Conservation (phyloP, 2,797 vertebrate species). For the Manis javanica region DNA sequence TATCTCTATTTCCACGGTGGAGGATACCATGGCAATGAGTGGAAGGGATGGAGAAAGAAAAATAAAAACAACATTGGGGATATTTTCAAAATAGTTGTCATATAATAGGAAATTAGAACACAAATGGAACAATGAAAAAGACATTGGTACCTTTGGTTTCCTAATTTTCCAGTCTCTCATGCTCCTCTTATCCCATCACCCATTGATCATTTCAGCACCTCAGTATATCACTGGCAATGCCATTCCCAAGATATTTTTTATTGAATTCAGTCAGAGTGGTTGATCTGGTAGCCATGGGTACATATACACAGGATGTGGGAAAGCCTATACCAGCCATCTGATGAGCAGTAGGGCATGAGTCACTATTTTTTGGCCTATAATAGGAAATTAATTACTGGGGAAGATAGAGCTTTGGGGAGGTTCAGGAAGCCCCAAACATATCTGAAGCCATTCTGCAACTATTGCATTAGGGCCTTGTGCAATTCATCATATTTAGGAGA, state of each 20-base stretch:
- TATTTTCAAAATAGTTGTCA: background rate
- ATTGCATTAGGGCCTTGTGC: background rate
- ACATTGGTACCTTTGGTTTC: background rate
- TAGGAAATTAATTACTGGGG: background rate
- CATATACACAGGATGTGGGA: background rate
- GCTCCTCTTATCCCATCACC: background rate
- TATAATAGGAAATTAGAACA: background rate
- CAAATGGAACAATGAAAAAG: background rate
- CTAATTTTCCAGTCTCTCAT: background rate
- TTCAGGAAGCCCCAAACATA: background rate
- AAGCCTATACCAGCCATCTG: background rate
- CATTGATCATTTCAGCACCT: background rate
- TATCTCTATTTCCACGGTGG: background rate
- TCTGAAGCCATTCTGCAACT: background rate
- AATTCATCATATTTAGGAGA: background rate
- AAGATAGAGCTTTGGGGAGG: slow-evolving; percentile 34
- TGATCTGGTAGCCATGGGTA: background rate
- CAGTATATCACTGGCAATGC: background rate
- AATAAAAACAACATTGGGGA: background rate
- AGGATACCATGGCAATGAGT: background rate
- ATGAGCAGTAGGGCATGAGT: background rate
- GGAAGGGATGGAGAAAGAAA: background rate
- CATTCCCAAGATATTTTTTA: background rate
- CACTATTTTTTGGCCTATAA: background rate
- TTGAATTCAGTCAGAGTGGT: background rate